phyloP scores from a whole-genome alignment of 2,797 vertebrate species.

The Crocidura indochinensis region DNA sequence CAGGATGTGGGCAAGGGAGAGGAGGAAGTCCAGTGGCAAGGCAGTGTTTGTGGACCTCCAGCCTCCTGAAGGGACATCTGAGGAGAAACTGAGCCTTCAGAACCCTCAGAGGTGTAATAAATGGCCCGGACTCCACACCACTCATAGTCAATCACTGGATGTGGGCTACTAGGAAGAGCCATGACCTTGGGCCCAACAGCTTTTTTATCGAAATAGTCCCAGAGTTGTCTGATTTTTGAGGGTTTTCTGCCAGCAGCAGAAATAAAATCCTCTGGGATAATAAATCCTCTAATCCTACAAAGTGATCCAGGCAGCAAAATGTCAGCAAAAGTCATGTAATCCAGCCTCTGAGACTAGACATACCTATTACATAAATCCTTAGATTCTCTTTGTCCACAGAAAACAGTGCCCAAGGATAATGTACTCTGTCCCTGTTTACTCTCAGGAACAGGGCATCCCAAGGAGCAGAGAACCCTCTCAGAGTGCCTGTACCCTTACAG shows the following conservation, averaged over 20 bases:
- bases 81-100: not conserved
- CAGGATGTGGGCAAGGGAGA: not conserved
- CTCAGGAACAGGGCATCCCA: conserved; percentile 1
- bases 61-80: conserved; percentile 1
- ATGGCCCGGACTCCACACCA: not conserved
- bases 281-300: conserved; percentile 33
- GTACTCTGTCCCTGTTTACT: conserved; percentile 4
- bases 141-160: not conserved
- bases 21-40: not conserved
- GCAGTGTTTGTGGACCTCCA: not conserved
- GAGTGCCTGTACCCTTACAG: not conserved
- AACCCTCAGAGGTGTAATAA: not conserved
- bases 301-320: not conserved
- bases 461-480: not conserved
- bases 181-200: not conserved
- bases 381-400: not conserved
- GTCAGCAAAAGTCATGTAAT: conserved; percentile 5
- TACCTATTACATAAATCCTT: not conserved
- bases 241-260: not conserved
- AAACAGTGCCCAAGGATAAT: not conserved
- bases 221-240: not conserved
- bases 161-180: not conserved
- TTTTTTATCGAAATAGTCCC: not conserved
- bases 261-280: not conserved
- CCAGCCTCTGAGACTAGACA: not conserved